A percentile compares a stretch with the other conserved stretches of the same genome.
Conservation (phyloP, 2,797 vertebrate species). For the Sciaenops ocellatus region DNA sequence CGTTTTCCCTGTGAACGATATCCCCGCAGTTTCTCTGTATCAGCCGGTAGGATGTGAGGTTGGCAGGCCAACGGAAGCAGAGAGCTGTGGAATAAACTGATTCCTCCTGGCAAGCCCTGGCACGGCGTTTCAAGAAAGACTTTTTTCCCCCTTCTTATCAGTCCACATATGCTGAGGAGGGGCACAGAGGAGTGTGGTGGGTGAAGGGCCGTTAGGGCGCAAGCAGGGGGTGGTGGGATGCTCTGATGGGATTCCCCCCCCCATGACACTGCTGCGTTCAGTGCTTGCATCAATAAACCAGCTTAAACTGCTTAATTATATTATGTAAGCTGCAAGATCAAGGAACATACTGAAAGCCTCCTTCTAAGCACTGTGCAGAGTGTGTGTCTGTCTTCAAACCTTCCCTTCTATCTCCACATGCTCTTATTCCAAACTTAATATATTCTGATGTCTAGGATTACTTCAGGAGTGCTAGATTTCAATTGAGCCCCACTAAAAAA, state of each 20-base stretch:
- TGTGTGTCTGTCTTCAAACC: constrained; percentile 47
- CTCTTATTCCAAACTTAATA: constrained; percentile 44
- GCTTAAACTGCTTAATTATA: constrained; percentile 86
- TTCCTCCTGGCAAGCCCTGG: constrained; percentile 67
- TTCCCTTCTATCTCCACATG: constrained; percentile 42
- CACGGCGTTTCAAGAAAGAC: constrained; percentile 41
- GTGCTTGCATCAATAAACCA: constrained; percentile 78
- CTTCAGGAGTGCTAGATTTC: constrained; percentile 23
- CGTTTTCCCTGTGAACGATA: constrained; percentile 54
- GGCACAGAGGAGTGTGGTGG: constrained; percentile 36
- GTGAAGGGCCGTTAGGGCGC: constrained; percentile 8
- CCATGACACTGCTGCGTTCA: constrained; percentile 59
- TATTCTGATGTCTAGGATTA: constrained; percentile 41
- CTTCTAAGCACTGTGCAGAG: constrained; percentile 51
- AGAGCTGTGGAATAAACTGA: constrained; percentile 70
- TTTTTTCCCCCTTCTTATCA: constrained; percentile 55
- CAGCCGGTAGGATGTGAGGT: constrained; percentile 51
- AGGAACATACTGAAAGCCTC: constrained; percentile 77
- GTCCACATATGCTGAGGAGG: constrained; percentile 64
- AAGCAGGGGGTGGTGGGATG: not conserved
- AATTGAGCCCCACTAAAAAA: not conserved
- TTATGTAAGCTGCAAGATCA: constrained; percentile 84
- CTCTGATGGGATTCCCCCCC: constrained; percentile 61
- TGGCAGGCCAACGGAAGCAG: constrained; percentile 48
- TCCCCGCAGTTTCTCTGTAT: too few relatives aligned